A percentile compares a stretch with the other conserved stretches of the same genome.
These are phyloP conservation scores for Aethina tumida DNA, from an alignment of 1,140 invertebrate genomes.

Conservation along the genomic window DNA sequence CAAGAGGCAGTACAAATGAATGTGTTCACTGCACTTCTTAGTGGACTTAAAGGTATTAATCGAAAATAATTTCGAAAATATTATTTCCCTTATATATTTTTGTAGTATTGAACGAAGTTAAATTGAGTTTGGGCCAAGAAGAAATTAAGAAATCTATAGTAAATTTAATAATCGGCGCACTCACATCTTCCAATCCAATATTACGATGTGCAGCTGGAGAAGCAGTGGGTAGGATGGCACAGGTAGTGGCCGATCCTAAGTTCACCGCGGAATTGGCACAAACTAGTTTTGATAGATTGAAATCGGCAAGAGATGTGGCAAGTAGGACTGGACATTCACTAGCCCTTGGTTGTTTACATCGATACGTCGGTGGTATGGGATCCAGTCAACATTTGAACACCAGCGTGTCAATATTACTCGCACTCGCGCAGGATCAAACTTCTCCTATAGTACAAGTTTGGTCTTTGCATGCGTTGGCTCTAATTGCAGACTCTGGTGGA, in stretches of 20 bases:
- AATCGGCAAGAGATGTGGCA: constrained; percentile 78
- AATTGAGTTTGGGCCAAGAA: constrained; percentile 77
- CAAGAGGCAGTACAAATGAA: constrained; percentile 97
- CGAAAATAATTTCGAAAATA: too few relatives aligned
- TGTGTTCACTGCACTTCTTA: constrained; percentile 87
- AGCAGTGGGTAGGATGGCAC: constrained; percentile 79
- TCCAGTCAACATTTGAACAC: constrained; percentile 87
- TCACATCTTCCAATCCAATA: constrained; percentile 76
- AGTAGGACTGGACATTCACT: constrained; percentile 86
- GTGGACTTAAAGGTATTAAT: constrained; percentile 78
- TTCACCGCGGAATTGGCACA: constrained; percentile 88
- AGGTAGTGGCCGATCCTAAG: constrained; percentile 73
- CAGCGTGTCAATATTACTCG: constrained; percentile 86
- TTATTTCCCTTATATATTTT: too few relatives aligned
- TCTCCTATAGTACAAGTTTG: constrained; percentile 90
- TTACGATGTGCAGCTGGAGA: constrained; percentile 82
- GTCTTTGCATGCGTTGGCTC: constrained; percentile 88
- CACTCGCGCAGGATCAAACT: constrained; percentile 85
- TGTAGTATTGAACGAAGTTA: constrained; percentile 84
- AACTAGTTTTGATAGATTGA: constrained; percentile 81
- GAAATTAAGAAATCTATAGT: constrained; percentile 81
- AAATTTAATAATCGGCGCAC: constrained; percentile 65
- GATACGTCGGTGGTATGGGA: constrained; percentile 84
- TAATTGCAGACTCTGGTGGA: constrained; percentile 95
- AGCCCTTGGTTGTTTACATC: constrained; percentile 84